These are phyloP conservation scores for Dendroctonus ponderosae DNA, from an alignment of 1,140 invertebrate genomes.

Conservation along the genomic window DNA sequence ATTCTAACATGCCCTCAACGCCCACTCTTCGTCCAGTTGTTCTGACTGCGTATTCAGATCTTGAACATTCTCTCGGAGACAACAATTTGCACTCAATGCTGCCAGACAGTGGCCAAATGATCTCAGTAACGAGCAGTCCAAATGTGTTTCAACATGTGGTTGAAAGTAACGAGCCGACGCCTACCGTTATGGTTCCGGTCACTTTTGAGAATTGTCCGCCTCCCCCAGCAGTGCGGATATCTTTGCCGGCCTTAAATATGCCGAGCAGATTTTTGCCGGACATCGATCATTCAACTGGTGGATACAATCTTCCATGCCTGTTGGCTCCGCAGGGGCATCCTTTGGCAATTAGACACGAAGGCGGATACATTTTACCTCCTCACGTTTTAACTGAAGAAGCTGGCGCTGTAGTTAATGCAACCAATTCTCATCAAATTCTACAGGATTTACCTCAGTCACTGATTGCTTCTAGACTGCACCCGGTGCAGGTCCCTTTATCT, in stretches of 20 bases:
- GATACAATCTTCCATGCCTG: slow-evolving; percentile 6
- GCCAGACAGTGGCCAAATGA: slow-evolving; percentile 13
- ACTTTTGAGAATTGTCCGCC: slow-evolving; percentile 11
- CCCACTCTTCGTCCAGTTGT: slow-evolving; percentile 15
- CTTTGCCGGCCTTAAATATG: background rate
- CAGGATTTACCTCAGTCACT: background rate
- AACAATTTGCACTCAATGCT: slow-evolving; percentile 9
- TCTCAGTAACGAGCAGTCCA: background rate
- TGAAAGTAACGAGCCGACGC: background rate
- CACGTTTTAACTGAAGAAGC: slow-evolving; percentile 3
- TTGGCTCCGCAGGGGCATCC: slow-evolving; percentile 20
- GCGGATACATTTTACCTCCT: slow-evolving; percentile 9
- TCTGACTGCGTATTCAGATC: slow-evolving; percentile 11
- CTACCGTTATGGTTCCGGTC: slow-evolving; percentile 18
- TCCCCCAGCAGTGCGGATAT: background rate
- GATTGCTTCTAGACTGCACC: too few species aligned
- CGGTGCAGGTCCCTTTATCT: background rate
- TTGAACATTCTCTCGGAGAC: slow-evolving; percentile 1
- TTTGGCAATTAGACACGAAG: background rate
- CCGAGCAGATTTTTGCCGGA: slow-evolving; percentile 19
- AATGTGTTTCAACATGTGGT: slow-evolving; percentile 1
- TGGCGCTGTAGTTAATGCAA: slow-evolving; percentile 1
- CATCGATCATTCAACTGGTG: background rate
- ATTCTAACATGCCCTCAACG: slow-evolving; percentile 1
- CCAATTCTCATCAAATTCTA: background rate